Base-by-base conservation (phyloP, 2,797 vertebrate genomes). In the Typhlichthys subterraneus region DNA sequence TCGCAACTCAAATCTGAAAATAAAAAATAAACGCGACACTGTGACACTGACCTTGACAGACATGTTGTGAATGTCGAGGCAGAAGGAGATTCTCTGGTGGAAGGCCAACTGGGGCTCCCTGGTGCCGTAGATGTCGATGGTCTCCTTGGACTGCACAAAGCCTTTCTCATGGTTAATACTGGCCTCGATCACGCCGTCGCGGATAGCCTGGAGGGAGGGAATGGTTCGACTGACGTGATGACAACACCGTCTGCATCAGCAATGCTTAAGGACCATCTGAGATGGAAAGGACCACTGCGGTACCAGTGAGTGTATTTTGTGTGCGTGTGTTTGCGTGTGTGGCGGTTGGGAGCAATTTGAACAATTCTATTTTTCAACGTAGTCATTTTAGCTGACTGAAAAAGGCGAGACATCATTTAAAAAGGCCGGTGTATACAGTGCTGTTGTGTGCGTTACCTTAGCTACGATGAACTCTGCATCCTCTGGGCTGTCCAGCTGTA, bases 61-160 rank as follows among this genome's bases (percentile, higher is more conserved):
- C 97, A 99, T 99, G 92, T 99, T 98, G 94, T 99, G 97, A 68
- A 99, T 98, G 78, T 99, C 97, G 11, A 99, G 92, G 70, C 97
- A 99, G 93, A 99, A 99, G 70, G 95, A 96, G 90, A 99, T 99
- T 55, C 97, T 94, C 90, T 99, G 97, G 87, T 99, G 97, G 62
- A 99, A 99, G 0, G 97, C 97, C 45, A 99, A 91, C 89, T 99
- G 97, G 12, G 97, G 97, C 82, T 99, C 97, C 19, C 97, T 91
- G 0, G 97, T 98, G 8, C 96, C 96, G 33, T 99, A 99, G 74
- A 99, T 98, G 73, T 99, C 97, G 12, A 95, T 98, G 73, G 94
- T 98, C 86, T 99, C 97, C 77, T 99, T 99, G 2, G 97, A 99
- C 85, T 99, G 97, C 12, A 99, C 94, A 0, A 96, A 99, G 65